Evolutionary conservation across 2,888 invertebrate species (phyloP).

Genomic region (Tigriopus californicus): DNA sequence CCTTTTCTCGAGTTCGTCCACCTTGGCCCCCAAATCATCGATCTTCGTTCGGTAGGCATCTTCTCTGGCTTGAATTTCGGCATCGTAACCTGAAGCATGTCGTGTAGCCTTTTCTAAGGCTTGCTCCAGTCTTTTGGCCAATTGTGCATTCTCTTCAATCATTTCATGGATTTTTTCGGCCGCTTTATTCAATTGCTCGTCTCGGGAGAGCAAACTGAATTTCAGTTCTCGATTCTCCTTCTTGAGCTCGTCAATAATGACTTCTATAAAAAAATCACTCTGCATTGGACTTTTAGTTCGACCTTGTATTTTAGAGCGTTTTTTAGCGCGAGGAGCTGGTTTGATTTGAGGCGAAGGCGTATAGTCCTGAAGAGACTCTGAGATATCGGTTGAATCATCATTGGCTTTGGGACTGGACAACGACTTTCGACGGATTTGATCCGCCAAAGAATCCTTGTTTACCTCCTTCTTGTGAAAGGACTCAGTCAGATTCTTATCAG

Average conservation of each 20-base stretch:
- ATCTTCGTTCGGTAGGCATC: background rate
- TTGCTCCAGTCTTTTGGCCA: background rate
- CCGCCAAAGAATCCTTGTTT: too few relatives aligned
- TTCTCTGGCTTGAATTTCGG: background rate
- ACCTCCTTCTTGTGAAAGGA: too few relatives aligned
- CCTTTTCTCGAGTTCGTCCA: background rate
- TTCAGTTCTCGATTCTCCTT: conserved; percentile 1
- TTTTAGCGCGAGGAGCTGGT: too few relatives aligned
- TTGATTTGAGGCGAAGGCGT: too few relatives aligned
- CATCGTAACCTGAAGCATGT: background rate
- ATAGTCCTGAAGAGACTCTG: too few relatives aligned
- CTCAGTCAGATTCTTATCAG: too few relatives aligned
- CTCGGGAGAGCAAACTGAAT: background rate
- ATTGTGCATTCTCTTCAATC: background rate
- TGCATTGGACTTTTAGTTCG: too few relatives aligned
- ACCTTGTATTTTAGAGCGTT: too few relatives aligned
- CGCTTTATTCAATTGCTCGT: background rate
- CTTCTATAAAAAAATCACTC: background rate
- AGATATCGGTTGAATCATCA: too few relatives aligned
- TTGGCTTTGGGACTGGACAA: too few relatives aligned
- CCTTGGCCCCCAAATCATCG: background rate
- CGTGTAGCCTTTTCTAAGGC: background rate
- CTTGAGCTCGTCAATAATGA: background rate
- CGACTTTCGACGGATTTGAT: too few relatives aligned
- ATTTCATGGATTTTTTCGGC: background rate